Base-by-base conservation (phyloP, 2,113 vertebrate species). In the Diphyllodes magnificus region DNA sequence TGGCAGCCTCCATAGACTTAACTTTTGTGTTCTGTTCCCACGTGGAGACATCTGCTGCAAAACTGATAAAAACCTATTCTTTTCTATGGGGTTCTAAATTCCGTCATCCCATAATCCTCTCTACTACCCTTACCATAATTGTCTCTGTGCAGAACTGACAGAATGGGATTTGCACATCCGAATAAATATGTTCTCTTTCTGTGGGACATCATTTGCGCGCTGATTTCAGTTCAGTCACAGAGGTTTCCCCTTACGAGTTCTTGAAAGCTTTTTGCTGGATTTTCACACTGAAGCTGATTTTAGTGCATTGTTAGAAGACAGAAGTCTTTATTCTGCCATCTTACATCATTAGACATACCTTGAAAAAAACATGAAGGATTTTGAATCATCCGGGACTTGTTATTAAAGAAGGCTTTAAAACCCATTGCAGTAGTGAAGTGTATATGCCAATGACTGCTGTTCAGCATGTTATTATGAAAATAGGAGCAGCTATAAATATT, bases 341-440 rank as follows among this genome's bases (percentile, higher is more conserved):
- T 93, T 73, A 63, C 5, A 6, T 86, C 73, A 45, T 90, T 35
- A 23, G 66, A 53, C 27, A 8, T 91, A 53, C 94, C 51, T 79
- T 93, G 65, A 79, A 91, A 87, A 88, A 96, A 91, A 39, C 85
- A 73, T 82, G 35, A 47, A 92, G 65, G 64, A 68, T 92, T 94
- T 88, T 88, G 78, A 92, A 84, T 94, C 57, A 71, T 53, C n/a
- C 4, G 3, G 64, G 71, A 54, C 44, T 96, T 7, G 7, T 69
- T 73, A 44, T 27, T 79, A 51, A 57, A 85, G 59, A 78, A 79
- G 44, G 47, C 39, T 90, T 80, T 44, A 81, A 90, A 95, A 75
- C 86, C 59, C 20, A 2, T 63, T 82, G 39, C 91, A 80, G 76
- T 51, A 82, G 11, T 90, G 49, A 86, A 82, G 39, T 25, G 14